Evolutionary conservation across 2,797 vertebrate species (phyloP).

Genomic region (Labroides dimidiatus): DNA sequence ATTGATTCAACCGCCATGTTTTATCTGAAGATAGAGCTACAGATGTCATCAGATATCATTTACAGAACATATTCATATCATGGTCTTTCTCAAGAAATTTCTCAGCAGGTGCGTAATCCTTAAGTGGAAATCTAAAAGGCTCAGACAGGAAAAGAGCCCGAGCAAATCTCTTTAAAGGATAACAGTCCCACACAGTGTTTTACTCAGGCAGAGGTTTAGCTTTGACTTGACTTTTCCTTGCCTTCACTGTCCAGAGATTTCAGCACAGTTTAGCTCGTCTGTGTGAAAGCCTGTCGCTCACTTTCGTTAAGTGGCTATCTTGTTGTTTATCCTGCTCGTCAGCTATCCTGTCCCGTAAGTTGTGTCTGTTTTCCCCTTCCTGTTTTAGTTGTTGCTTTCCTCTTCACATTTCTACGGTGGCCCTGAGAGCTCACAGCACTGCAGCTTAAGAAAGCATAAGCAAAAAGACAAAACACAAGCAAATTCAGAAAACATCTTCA

Average conservation of each 20-base stretch:
- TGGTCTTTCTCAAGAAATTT: constrained; percentile 40
- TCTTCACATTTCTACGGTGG: no score
- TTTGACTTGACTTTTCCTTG: constrained; percentile 62
- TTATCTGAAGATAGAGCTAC: no score
- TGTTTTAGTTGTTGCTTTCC: no score
- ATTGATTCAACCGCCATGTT: no score
- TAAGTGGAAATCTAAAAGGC: constrained; percentile 68
- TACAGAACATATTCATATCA: background rate
- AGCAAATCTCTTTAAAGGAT: constrained; percentile 79
- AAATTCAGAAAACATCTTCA: no score
- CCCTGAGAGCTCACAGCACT: no score
- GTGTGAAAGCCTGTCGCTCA: constrained; percentile 1
- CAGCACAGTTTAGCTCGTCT: constrained; percentile 24
- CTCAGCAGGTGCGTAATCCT: constrained; percentile 69
- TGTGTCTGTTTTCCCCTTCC: constrained; percentile 22
- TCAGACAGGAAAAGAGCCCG: constrained; percentile 57
- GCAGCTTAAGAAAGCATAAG: no score
- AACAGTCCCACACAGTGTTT: constrained; percentile 64
- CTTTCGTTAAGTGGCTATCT: constrained; percentile 2
- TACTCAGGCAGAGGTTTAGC: constrained; percentile 71
- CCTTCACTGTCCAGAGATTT: constrained; percentile 43
- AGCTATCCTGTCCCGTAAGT: constrained; percentile 15
- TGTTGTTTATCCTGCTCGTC: constrained; percentile 1
- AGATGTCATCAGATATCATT: no score
- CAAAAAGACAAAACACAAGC: no score